Evolutionary conservation across 1,140 invertebrate species (phyloP).

Genomic region (Euwallacea fornicatus): DNA sequence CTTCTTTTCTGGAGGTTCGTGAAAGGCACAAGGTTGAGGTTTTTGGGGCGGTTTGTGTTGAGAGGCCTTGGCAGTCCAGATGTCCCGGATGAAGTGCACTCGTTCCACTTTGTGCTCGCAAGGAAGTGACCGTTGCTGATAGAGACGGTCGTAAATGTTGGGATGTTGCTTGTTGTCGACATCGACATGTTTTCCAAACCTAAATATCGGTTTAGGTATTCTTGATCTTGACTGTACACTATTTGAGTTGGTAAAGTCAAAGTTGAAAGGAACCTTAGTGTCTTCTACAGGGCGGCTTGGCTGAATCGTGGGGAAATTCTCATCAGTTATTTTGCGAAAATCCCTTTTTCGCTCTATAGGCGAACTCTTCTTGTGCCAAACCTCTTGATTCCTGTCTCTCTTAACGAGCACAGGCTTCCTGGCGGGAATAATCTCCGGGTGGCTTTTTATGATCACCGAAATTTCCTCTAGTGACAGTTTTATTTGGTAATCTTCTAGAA

Average conservation of each 20-base stretch:
- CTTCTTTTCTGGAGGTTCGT: conserved; percentile 11
- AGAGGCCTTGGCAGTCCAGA: not conserved
- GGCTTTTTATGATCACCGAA: not conserved
- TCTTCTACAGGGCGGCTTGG: not conserved
- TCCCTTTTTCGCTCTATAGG: conserved; percentile 6
- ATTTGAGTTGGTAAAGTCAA: no score
- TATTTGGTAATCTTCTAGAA: conserved; percentile 8
- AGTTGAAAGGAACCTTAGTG: no score
- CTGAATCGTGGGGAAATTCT: not conserved
- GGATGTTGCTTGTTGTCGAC: not conserved
- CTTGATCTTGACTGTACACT: not conserved
- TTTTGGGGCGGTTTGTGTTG: not conserved
- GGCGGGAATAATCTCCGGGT: not conserved
- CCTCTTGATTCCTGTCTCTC: not conserved
- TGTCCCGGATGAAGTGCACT: not conserved
- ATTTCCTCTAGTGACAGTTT: not conserved
- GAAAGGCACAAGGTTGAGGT: not conserved
- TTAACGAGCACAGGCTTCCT: conserved; percentile 8
- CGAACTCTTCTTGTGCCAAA: not conserved
- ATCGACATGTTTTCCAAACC: not conserved
- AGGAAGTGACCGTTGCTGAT: not conserved
- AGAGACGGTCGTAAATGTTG: conserved; percentile 6
- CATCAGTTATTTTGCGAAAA: not conserved
- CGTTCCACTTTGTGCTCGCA: not conserved
- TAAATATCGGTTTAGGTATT: not conserved